Evolutionary conservation across 2,888 invertebrate genomes (phyloP).

Genomic region (Dasysyrphus tricinctus): DNA sequence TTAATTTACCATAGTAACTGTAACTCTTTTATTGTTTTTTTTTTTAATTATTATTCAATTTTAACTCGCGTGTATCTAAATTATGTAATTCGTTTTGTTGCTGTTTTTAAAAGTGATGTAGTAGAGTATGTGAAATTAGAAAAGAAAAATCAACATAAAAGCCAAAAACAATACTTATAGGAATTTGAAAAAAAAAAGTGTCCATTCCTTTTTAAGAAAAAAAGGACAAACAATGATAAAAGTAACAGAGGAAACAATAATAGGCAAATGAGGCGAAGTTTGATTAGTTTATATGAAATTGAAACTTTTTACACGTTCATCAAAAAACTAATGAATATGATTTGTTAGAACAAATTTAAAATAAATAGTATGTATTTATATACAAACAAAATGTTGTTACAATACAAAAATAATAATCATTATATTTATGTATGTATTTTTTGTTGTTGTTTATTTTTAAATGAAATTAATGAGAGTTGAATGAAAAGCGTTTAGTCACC

Average conservation of each 20-base stretch:
- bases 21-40: neutral
- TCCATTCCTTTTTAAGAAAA: conserved; percentile 19
- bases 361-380: conserved; percentile 42
- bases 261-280: conserved; percentile 69
- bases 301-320: conserved; percentile 69
- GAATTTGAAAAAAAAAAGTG: conserved; percentile 37
- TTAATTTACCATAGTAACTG: neutral
- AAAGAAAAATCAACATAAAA: conserved; percentile 41
- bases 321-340: conserved; percentile 61
- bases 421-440: neutral
- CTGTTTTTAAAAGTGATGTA: neutral
- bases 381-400: conserved; percentile 42
- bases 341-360: conserved; percentile 21
- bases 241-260: conserved; percentile 40
- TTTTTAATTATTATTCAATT: no score
- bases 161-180: conserved; percentile 24
- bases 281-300: conserved; percentile 54
- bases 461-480: conserved; percentile 57
- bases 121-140: conserved; percentile 9
- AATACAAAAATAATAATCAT: conserved; percentile 9
- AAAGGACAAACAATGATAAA: conserved; percentile 40
- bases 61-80: neutral
- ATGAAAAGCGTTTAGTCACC: conserved; percentile 83
- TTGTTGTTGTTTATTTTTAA: conserved; percentile 3
- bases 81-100: conserved; percentile 5